Conservation (phyloP, 2,797 vertebrate genomes). For the Macropus fuliginosus region DNA sequence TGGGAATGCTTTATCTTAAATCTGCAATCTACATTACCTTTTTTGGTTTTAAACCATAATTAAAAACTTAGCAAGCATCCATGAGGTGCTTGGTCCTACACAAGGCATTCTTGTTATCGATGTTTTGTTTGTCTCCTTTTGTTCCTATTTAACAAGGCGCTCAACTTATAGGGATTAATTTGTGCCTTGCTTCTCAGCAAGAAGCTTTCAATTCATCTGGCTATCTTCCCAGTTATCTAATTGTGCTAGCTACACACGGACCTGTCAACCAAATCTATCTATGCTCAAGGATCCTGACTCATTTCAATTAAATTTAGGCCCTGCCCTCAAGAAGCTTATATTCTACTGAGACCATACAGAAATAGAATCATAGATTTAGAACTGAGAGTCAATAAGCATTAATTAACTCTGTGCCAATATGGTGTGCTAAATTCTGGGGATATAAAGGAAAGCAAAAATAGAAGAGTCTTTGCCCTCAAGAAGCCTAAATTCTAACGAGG, state of each 20-base stretch:
- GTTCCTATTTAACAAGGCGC: background rate
- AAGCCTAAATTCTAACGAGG: background rate
- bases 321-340: background rate
- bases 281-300: background rate
- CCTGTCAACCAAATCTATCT: background rate
- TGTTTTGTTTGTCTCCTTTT: slow-evolving; percentile 2
- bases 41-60: background rate
- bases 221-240: background rate
- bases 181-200: slow-evolving; percentile 5
- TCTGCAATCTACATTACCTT: background rate
- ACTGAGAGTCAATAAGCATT: background rate
- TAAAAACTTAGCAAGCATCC: background rate
- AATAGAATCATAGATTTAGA: background rate
- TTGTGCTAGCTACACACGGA: background rate
- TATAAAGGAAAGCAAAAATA: background rate
- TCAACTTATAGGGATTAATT: background rate
- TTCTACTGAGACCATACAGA: background rate
- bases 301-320: background rate
- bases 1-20: slow-evolving; percentile 6
- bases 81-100: background rate
- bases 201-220: background rate
- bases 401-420: background rate
- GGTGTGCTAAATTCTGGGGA: background rate
- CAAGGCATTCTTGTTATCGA: background rate
- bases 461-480: background rate